Base-by-base conservation (phyloP, 1,140 invertebrate species). In the Brachionus rubens region DNA sequence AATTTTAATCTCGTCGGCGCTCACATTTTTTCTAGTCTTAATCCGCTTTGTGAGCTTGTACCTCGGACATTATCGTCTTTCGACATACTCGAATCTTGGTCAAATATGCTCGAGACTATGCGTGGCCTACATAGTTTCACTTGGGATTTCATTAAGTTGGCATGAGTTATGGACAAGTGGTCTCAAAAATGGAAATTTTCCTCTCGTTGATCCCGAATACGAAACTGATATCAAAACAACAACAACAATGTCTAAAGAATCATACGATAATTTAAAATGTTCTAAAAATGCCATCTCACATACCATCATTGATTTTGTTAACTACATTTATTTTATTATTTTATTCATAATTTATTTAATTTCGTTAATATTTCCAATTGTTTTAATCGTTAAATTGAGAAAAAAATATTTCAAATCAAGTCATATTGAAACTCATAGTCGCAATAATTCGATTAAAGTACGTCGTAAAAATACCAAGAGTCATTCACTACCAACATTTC, bases 121-220 rank as follows among this genome's bases (percentile, higher is more conserved):
- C 21, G 59, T 65, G 12, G 59, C 59, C 14, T 65, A 65, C 21
- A 26, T 65, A 19, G 14, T 65, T 12, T 41, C 59, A 24, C 19
- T 65, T 2, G 24, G 59, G 9, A n/a, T 65, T 24, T 43, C 59
- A 12, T 19, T 65, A 5, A 65, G 36, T 41, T 65, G 59, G 59
- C 59, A 65, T 26, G 59, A 65, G 7, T 28, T 65, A 6, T 65
- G 59, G 59, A 65, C 59, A 24, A 43, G 36, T 19, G 59, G 59
- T 21, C 36, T 65, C 14, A 65, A 65, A 19, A 9, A 65, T 6
- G 59, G 40, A 5, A 36, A 65, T 14, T 3, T 24, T 0, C 36
- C 36, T 0, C 16, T 65, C 9, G 9, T 65, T n/a, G 36, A 40
- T 19, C 6, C 10, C 12, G 30, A 65, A 14, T n/a, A 10, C 9